These are phyloP conservation scores for Montipora capricornis DNA, from an alignment of 64 coral and sea anemone species.

Conservation along the genomic window DNA sequence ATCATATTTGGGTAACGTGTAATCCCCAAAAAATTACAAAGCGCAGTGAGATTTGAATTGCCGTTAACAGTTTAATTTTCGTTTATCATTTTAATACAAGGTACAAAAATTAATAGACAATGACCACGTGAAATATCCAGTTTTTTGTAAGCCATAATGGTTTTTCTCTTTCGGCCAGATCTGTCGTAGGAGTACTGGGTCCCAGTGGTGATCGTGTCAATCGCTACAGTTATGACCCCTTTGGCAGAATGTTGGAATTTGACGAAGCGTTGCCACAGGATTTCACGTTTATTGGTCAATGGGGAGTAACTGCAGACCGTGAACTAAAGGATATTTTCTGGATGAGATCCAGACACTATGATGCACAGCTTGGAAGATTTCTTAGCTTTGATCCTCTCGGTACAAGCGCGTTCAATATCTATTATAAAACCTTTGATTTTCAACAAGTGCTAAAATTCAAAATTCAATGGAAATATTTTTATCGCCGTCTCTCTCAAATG, in stretches of 20 bases:
- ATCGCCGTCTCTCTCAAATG: no score
- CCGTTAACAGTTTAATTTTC: no score
- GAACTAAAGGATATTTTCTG: slow-evolving; percentile 66
- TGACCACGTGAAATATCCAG: not conserved
- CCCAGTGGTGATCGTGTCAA: slow-evolving; percentile 54
- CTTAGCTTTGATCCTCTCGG: slow-evolving; percentile 82
- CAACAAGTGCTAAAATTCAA: not conserved
- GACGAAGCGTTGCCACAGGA: slow-evolving; percentile 59
- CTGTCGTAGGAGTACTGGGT: slow-evolving; percentile 60
- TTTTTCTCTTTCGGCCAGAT: slow-evolving; percentile 24
- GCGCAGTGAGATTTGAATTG: no score
- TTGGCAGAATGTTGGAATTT: slow-evolving; percentile 54
- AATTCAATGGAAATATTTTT: not conserved
- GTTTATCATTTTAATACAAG: no score
- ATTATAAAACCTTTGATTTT: not conserved
- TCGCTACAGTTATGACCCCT: slow-evolving; percentile 78
- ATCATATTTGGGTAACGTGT: no score
- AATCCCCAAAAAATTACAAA: no score
- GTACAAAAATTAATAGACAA: no score
- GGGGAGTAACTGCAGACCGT: slow-evolving; percentile 73
- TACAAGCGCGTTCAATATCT: not conserved
- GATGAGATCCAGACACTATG: slow-evolving; percentile 79
- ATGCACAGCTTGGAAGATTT: slow-evolving; percentile 84
- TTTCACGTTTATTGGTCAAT: slow-evolving; percentile 84
- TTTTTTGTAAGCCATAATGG: not conserved